Percentiles rank a stretch among this genome's conserved stretches.
phyloP scores from a whole-genome alignment of 2,113 vertebrate species.

The Salvelinus alpinus region DNA sequence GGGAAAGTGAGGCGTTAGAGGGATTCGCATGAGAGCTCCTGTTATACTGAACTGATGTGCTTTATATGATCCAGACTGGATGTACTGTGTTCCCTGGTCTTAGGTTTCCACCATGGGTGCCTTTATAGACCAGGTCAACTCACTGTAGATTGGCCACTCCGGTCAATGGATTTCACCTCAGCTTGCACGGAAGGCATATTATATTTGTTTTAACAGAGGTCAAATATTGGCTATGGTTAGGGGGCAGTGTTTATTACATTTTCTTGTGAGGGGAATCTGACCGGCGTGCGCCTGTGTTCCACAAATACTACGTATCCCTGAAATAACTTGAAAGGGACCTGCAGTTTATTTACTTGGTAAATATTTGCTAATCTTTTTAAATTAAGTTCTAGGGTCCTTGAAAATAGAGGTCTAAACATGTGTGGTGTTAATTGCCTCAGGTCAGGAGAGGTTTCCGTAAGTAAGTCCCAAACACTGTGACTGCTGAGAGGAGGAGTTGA shows the following conservation, averaged over 20 bases:
- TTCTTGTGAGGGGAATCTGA: conserved; percentile 34
- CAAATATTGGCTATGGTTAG: conserved; percentile 54
- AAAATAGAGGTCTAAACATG: conserved; percentile 15
- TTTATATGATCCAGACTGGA: conserved; percentile 25
- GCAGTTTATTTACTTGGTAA: conserved; percentile 58
- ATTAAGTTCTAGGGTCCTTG: conserved; percentile 37
- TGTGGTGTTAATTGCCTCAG: conserved; percentile 1
- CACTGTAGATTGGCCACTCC: too few species aligned
- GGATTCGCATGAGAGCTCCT: too few species aligned
- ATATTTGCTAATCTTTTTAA: conserved; percentile 65
- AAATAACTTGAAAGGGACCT: conserved; percentile 56
- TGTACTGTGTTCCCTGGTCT: conserved; percentile 17
- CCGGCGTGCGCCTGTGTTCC: conserved; percentile 44
- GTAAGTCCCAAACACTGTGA: too few species aligned
- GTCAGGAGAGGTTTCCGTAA: too few species aligned
- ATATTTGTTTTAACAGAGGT: conserved; percentile 56
- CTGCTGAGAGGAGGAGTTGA: too few species aligned
- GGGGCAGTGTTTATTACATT: conserved; percentile 42
- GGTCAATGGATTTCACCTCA: conserved; percentile 22
- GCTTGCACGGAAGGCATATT: conserved; percentile 38
- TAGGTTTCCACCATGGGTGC: background rate
- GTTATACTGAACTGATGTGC: background rate
- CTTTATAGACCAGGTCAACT: background rate
- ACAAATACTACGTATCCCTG: conserved; percentile 40
- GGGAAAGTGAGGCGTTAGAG: too few species aligned